Evolutionary conservation across 2,797 vertebrate genomes (phyloP), one percentile per base, ranked within the genome.

Genomic region (Sparidentex hasta): DNA sequence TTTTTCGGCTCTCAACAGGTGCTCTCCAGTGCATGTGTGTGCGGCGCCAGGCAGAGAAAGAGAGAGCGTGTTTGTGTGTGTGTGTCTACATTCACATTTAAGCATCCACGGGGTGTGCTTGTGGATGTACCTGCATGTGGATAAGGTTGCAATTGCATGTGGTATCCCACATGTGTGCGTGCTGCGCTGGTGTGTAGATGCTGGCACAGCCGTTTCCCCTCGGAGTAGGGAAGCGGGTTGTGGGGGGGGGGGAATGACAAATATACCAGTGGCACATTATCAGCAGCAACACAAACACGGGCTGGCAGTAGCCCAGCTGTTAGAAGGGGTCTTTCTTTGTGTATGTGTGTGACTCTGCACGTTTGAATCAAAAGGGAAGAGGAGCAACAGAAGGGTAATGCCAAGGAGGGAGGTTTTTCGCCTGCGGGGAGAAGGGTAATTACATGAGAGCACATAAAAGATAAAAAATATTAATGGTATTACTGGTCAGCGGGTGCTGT

Each of bases 201-300:
- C 85, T 84, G 87, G 86, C 78, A 78, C 43, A 70, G 87, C 68
- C 71, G 76, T 84, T 84, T 75, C 82, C 77, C 84, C 65, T 65
- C 20, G 7, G 87, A 87, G 51, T 13, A 51, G 25, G 70, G 41
- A 59, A 57, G 65, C 51, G 12, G 67, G 59, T 41, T 44, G 57
- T 62, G 55, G 25, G 25, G 25, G 43, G 80, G 78, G 44, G 21
- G 55, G 54, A 67, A 16, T 55, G 82, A 82, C 67, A 83, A 85
- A 88, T 85, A 83, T 83, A 81, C 85, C 66, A 43, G 83, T 79
- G 80, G 71, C 71, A 81, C 82, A 92, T 87, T 88, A 93, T 93
- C 89, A 91, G 92, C 80, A 85, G 82, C 81, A 89, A 63, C 89
- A 93, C 88, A 90, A 94, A 91, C 85, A 87, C 65, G 67, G 54